phyloP scores from a whole-genome alignment of 92 coral and sea anemone species.

The Palythoa caribaeorum region DNA sequence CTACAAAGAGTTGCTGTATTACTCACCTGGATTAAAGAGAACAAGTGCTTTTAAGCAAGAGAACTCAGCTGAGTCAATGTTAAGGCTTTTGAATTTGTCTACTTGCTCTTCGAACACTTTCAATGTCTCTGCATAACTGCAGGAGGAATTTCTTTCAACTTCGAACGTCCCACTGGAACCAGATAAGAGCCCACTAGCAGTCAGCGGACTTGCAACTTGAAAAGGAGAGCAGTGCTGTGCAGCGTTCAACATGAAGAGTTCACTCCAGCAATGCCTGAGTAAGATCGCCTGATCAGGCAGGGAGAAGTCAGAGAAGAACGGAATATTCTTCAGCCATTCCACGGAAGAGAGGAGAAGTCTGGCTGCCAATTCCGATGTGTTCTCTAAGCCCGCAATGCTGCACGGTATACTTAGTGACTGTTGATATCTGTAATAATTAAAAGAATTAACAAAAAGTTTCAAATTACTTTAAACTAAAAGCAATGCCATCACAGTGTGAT shows the following conservation, averaged over 20 bases:
- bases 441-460: background rate
- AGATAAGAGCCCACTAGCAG: constrained; percentile 57
- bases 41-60: constrained; percentile 95
- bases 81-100: constrained; percentile 81
- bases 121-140: constrained; percentile 56
- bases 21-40: constrained; percentile 78
- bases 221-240: constrained; percentile 94
- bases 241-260: constrained; percentile 85
- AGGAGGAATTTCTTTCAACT: constrained; percentile 41
- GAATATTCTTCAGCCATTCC: constrained; percentile 95
- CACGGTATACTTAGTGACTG: constrained; percentile 86
- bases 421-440: constrained; percentile 57
- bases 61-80: constrained; percentile 97
- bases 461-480: background rate
- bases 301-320: constrained; percentile 87
- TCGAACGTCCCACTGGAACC: constrained; percentile 56
- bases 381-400: constrained; percentile 79
- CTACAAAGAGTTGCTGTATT: no score
- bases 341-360: constrained; percentile 88
- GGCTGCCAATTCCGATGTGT: constrained; percentile 83
- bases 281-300: constrained; percentile 83
- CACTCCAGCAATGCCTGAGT: constrained; percentile 89
- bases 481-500: background rate
- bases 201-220: constrained; percentile 81
- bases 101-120: constrained; percentile 85